Base-by-base conservation (phyloP, 2,888 invertebrate genomes). In the Tineola bisselliella region DNA sequence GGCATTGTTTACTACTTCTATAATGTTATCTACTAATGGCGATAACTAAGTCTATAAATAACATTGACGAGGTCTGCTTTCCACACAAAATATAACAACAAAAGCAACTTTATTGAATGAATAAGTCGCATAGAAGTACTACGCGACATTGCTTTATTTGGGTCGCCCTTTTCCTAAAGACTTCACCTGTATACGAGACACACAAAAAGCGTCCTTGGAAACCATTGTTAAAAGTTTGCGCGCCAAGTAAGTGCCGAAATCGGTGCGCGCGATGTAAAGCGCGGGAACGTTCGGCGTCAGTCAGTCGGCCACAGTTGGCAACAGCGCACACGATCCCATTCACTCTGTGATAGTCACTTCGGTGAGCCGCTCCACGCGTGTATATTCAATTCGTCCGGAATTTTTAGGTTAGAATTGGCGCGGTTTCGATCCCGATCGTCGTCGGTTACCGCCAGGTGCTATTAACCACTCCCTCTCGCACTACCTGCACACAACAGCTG, bases 231-330 rank as follows among this genome's bases (percentile, higher is more conserved):
- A 69, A 59, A 72, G 76, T 84, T 81, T 80, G 81, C 84, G 84
- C 86, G 86, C 86, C 83, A 84, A 86, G 84, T 81, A 83, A 70
- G 70, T 77, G 78, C 79, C 81, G 77, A 83, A 84, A 81, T 82
- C 77, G 75, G 77, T 79, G 70, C 68, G 74, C 17, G 17, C 8
- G 33, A 52, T 15, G 6, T 19, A n/a, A 43, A 44, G 44, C 60
- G 60, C 60, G 31, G 60, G 48, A 44, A 31, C 75, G 79, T 73
- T 77, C 72, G 72, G 67, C n/a, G 60, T 59, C 59, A 60, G 52
- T 54, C 44, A 68, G 70, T 67, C 68, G 67, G 76, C 73, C 75
- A 75, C 77, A 77, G 72, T 63, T 68, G 68, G 68, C 69, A 71
- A 70, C 68, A 68, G 67, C 68, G 75, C 74, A 78, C 78, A 76